Base-by-base conservation (phyloP, 2,797 vertebrate species). In the Fistularia tabacaria region DNA sequence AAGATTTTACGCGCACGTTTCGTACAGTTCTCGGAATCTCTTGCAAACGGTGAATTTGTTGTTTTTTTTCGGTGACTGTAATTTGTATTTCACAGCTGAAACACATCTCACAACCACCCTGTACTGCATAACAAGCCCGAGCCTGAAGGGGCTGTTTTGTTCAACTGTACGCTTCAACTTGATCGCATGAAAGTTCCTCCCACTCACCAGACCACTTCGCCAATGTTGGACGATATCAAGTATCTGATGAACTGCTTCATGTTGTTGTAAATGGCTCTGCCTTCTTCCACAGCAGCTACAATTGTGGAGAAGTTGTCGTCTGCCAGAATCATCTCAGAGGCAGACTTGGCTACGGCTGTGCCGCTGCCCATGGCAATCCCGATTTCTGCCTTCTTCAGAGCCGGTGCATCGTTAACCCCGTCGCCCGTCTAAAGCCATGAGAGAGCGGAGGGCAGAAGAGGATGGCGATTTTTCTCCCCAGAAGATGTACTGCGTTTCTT, bases 241-340 rank as follows among this genome's bases (percentile, higher is more conserved):
- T 92, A 92, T 79, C 91, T 79, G 60, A 92, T 92, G 65, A 92
- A 92, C 84, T 92, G 91, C 38, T 92, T 92, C 91, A 92, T 92
- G 88, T 92, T 92, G 85, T 92, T 92, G 81, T 92, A 92, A 64
- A 92, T 92, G 55, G 91, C 91, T 15, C 91, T 57, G 56, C 91
- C 91, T 66, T 92, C 91, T 69, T 92, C 91, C 49, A 92, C 90
- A 0, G 91, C 91, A 0, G 91, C 90, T 51, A 92, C 90, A 0
- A 92, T 92, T 25, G 91, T 91, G 57, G 91, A 91, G 82, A 92
- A 92, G 78, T 92, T 92, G 60, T 92, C 91, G 1, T 92, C 91
- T 0, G 91, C 91, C 48, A 92, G 73, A 74, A 92, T 91, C 91
- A 92, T 92, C 80, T 92, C 91, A 0, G 91, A 91, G 37, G 91